Evolutionary conservation across 2,888 invertebrate genomes (phyloP).

Genomic region (Neoaliturus tenellus): DNA sequence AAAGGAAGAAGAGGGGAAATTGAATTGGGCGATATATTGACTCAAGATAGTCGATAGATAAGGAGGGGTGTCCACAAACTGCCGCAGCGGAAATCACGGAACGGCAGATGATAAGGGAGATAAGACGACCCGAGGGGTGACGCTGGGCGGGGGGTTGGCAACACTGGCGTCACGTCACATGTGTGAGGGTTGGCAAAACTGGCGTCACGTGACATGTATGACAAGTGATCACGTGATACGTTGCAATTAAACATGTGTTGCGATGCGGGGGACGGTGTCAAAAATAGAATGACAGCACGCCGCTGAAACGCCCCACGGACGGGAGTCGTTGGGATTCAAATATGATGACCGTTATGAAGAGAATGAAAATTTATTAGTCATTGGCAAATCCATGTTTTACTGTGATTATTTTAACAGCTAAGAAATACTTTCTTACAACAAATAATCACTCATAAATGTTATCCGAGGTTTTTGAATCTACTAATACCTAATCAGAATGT

Average conservation of each 20-base stretch:
- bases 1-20: constrained; percentile 7
- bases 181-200: constrained; percentile 3
- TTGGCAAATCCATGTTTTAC: too few species aligned
- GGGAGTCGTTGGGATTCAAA: too few species aligned
- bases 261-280: not conserved
- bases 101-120: not conserved
- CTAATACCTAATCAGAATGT: too few species aligned
- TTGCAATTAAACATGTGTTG: not conserved
- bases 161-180: not conserved
- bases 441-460: too few species aligned
- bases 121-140: not conserved
- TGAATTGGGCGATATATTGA: constrained; percentile 21
- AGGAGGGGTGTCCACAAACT: constrained; percentile 26
- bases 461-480: too few species aligned
- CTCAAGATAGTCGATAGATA: not conserved
- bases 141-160: not conserved
- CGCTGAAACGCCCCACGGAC: too few species aligned
- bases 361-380: too few species aligned
- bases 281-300: too few species aligned
- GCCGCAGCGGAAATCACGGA: not conserved
- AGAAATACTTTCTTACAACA: too few species aligned
- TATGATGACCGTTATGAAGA: too few species aligned
- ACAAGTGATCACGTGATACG: not conserved
- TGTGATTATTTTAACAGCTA: too few species aligned
- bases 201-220: not conserved